phyloP scores from a whole-genome alignment of 2,888 invertebrate genomes.

The Aporophyla lueneburgensis region DNA sequence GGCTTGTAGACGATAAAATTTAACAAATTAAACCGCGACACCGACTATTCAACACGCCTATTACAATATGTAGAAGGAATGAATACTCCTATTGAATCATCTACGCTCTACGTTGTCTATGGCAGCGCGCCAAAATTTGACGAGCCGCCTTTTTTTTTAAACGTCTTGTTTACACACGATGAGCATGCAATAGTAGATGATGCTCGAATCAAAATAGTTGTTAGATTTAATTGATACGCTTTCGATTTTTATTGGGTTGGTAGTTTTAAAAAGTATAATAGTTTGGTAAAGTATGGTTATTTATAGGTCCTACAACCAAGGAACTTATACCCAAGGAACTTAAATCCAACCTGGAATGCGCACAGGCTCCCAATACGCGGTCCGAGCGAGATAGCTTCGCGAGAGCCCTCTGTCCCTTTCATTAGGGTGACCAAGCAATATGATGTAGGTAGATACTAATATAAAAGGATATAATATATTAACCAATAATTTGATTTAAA shows the following conservation, averaged over 20 bases:
- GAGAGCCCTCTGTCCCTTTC: too few relatives aligned
- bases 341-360: too few relatives aligned
- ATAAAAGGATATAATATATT: too few relatives aligned
- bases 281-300: not conserved
- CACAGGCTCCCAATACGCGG: too few relatives aligned
- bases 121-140: slow-evolving; percentile 61
- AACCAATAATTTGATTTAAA: too few relatives aligned
- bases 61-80: slow-evolving; percentile 59
- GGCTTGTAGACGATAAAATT: not conserved
- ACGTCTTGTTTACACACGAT: slow-evolving; percentile 63
- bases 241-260: slow-evolving; percentile 22
- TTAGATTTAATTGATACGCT: slow-evolving; percentile 46
- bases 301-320: not conserved
- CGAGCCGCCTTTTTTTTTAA: slow-evolving; percentile 56
- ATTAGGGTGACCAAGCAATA: too few relatives aligned
- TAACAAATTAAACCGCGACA: slow-evolving; percentile 26
- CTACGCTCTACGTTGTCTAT: slow-evolving; percentile 50
- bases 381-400: too few relatives aligned
- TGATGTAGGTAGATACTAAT: too few relatives aligned
- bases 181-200: slow-evolving; percentile 61
- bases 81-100: slow-evolving; percentile 59
- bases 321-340: too few relatives aligned
- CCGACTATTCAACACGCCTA: slow-evolving; percentile 42
- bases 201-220: slow-evolving; percentile 40
- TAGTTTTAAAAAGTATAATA: slow-evolving; percentile 19